phyloP scores from a whole-genome alignment of 2,888 invertebrate genomes.

The Lycophotia porphyrea region DNA sequence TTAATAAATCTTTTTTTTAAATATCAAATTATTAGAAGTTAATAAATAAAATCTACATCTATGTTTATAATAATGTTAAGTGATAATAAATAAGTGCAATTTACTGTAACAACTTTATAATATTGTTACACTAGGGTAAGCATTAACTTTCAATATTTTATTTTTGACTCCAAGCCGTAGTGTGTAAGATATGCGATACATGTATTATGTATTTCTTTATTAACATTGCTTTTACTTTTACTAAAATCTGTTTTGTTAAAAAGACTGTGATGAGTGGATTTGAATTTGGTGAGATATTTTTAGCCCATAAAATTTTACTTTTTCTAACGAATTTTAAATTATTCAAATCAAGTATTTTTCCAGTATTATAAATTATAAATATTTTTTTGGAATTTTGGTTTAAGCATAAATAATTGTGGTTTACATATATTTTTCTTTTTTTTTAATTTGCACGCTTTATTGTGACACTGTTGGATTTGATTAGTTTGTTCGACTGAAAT shows the following conservation, averaged over 20 bases:
- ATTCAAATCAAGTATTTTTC: slow-evolving; percentile 60
- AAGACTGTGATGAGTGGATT: slow-evolving; percentile 63
- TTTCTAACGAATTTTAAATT: slow-evolving; percentile 35
- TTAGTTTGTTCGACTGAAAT: slow-evolving; percentile 49
- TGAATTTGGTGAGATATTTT: slow-evolving; percentile 48
- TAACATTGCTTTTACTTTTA: slow-evolving; percentile 43
- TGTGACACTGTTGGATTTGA: slow-evolving; percentile 51
- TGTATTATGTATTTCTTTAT: slow-evolving; percentile 29
- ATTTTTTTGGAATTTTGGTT: slow-evolving; percentile 30
- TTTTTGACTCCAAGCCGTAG: slow-evolving; percentile 62
- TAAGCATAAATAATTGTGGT: slow-evolving; percentile 27
- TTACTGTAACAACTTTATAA: slow-evolving; percentile 65
- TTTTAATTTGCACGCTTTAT: slow-evolving; percentile 53
- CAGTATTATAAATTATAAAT: slow-evolving; percentile 67
- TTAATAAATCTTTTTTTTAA: slow-evolving; percentile 37
- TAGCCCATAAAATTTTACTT: slow-evolving; percentile 36
- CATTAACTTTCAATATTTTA: slow-evolving; percentile 64
- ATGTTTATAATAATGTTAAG: slow-evolving; percentile 63
- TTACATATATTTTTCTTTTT: slow-evolving; percentile 26
- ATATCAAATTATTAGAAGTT: slow-evolving; percentile 50
- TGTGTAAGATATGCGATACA: slow-evolving; percentile 46
- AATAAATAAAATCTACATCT: slow-evolving; percentile 50
- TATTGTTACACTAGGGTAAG: slow-evolving; percentile 65
- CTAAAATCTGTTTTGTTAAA: slow-evolving; percentile 41
- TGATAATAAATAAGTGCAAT: slow-evolving; percentile 71